These are phyloP conservation scores for Pholis gunnellus DNA, from an alignment of 2,113 vertebrate species.

Conservation along the genomic window DNA sequence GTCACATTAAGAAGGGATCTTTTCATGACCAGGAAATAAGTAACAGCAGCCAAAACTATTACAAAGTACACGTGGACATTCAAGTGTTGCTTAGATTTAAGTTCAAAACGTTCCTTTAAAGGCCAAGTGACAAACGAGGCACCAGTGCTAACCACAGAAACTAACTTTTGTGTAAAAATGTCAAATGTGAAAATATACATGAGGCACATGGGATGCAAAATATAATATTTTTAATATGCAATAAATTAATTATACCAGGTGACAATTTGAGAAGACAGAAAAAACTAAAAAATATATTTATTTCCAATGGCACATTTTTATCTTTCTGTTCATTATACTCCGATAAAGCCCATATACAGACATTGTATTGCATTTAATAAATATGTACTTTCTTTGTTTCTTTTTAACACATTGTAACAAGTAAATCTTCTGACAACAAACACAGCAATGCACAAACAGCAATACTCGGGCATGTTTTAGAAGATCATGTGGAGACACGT, in stretches of 20 bases:
- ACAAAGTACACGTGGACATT: background rate
- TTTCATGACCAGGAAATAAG: background rate
- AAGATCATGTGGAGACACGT: slow-evolving; percentile 71
- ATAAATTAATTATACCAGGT: slow-evolving; percentile 74
- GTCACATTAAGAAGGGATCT: background rate
- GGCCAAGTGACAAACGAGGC: background rate
- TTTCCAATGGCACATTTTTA: slow-evolving; percentile 67
- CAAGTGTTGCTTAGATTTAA: background rate
- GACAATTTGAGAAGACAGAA: slow-evolving; percentile 74
- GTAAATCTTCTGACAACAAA: slow-evolving; percentile 74
- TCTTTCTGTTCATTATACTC: slow-evolving; percentile 56
- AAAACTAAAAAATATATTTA: slow-evolving; percentile 76
- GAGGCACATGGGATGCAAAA: slow-evolving; percentile 73
- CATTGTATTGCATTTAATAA: slow-evolving; percentile 77
- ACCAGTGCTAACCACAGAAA: background rate
- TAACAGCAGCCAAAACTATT: background rate
- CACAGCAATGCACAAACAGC: slow-evolving; percentile 76
- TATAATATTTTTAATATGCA: slow-evolving; percentile 83
- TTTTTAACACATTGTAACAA: slow-evolving; percentile 63
- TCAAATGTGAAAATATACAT: slow-evolving; percentile 13
- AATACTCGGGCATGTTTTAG: slow-evolving; percentile 71
- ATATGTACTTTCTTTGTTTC: slow-evolving; percentile 67
- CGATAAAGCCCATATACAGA: slow-evolving; percentile 66
- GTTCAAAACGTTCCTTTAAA: background rate
- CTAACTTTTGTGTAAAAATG: background rate